A percentile compares a stretch with the other conserved stretches of the same genome.
Conservation (phyloP, 1,140 invertebrate species). For the Ooceraea biroi region DNA sequence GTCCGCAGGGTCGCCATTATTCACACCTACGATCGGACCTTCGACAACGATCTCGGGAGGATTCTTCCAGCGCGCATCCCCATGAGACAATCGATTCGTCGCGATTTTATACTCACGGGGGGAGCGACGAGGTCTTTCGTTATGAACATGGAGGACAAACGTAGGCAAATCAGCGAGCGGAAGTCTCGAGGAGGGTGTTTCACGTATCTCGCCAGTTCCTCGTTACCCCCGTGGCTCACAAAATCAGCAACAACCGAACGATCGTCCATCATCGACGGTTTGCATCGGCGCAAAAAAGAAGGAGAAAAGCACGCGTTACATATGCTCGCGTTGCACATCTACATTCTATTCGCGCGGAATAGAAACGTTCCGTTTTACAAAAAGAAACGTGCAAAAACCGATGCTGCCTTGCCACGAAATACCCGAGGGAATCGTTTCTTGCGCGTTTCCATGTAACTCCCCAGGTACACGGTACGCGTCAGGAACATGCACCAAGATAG, state of each 20-base stretch:
- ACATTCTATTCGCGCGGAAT: conserved; percentile 37
- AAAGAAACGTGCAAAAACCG: conserved; percentile 33
- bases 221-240: conserved; percentile 23
- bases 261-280: conserved; percentile 53
- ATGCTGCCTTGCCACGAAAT: conserved; percentile 42
- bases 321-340: neutral
- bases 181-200: neutral
- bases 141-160: neutral
- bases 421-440: conserved; percentile 51
- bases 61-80: conserved; percentile 10
- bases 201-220: conserved; percentile 16
- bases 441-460: conserved; percentile 9
- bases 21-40: neutral
- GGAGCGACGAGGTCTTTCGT: conserved; percentile 30
- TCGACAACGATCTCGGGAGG: conserved; percentile 8
- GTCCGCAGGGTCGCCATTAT: neutral
- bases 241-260: conserved; percentile 44
- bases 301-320: conserved; percentile 18
- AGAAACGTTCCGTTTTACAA: conserved; percentile 39
- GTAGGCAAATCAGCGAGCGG: neutral
- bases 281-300: conserved; percentile 30
- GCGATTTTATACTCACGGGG: conserved; percentile 29
- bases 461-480: neutral
- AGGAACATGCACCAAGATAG: conserved; percentile 26
- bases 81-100: conserved; percentile 31